phyloP scores from a whole-genome alignment of 2,888 invertebrate species.

The Hylaea fasciaria region DNA sequence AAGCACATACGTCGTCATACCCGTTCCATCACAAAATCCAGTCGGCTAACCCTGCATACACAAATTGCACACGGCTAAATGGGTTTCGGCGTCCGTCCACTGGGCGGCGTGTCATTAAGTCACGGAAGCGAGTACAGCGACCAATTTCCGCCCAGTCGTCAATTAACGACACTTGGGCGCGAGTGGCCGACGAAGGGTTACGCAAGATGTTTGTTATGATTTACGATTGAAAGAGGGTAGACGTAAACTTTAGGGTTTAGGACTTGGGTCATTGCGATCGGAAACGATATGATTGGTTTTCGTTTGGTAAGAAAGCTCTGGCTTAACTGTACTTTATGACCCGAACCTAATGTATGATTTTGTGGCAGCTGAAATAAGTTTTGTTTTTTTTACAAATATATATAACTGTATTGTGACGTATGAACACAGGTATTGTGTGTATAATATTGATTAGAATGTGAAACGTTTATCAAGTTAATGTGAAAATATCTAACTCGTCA shows the following conservation, averaged over 20 bases:
- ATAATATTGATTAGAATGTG: too few species aligned
- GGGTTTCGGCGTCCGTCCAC: slow-evolving; percentile 81
- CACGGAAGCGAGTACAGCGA: slow-evolving; percentile 82
- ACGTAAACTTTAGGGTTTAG: slow-evolving; percentile 35
- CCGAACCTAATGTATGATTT: too few species aligned
- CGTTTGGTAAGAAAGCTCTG: slow-evolving; percentile 11
- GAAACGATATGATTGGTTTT: slow-evolving; percentile 25
- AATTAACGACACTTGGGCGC: slow-evolving; percentile 79
- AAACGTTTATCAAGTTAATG: too few species aligned
- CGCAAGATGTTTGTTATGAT: slow-evolving; percentile 82
- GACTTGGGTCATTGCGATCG: slow-evolving; percentile 26
- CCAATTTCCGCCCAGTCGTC: slow-evolving; percentile 81
- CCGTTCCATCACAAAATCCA: slow-evolving; percentile 61
- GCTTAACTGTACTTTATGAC: slow-evolving; percentile 1
- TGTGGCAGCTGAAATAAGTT: too few species aligned
- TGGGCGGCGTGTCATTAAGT: slow-evolving; percentile 80
- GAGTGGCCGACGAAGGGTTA: slow-evolving; percentile 71
- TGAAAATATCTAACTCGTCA: background rate
- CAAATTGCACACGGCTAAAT: slow-evolving; percentile 82
- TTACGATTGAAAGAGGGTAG: slow-evolving; percentile 61
- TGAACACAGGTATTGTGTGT: too few species aligned
- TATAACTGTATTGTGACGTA: too few species aligned
- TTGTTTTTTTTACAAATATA: too few species aligned
- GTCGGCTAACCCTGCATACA: slow-evolving; percentile 72
- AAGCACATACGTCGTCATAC: slow-evolving; percentile 9